phyloP scores from a whole-genome alignment of 2,797 vertebrate species.

The Benthosema pterotum region DNA sequence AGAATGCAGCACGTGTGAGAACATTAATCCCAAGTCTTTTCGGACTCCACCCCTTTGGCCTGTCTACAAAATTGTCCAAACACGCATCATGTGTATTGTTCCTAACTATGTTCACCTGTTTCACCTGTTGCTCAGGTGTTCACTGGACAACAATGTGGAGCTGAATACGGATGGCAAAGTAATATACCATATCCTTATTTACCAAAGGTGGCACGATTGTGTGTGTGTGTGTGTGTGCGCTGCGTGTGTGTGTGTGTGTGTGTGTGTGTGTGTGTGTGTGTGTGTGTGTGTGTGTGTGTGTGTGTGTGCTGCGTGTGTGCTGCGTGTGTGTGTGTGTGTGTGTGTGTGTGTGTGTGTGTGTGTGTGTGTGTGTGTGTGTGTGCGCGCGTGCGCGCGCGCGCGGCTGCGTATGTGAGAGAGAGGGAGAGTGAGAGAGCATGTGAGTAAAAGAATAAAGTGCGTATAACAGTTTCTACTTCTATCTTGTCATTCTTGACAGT shows the following conservation, averaged over 20 bases:
- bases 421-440: not conserved
- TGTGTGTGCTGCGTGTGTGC: conserved; percentile 1
- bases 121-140: not conserved
- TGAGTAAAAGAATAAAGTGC: conserved; percentile 3
- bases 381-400: not conserved
- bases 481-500: conserved; percentile 15
- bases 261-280: no score
- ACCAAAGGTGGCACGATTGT: conserved; percentile 52
- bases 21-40: no score
- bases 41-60: not conserved
- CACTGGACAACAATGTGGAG: not conserved
- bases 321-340: not conserved
- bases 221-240: not conserved
- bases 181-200: conserved; percentile 61
- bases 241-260: no score
- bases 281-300: no score
- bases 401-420: not conserved
- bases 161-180: conserved; percentile 1
- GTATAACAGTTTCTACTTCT: not conserved
- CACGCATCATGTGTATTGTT: not conserved
- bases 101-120: no score
- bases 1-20: no score
- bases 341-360: no score
- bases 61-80: not conserved
- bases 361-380: no score